Base-by-base conservation (phyloP, 2,888 invertebrate species). In the Tholera decimalis region DNA sequence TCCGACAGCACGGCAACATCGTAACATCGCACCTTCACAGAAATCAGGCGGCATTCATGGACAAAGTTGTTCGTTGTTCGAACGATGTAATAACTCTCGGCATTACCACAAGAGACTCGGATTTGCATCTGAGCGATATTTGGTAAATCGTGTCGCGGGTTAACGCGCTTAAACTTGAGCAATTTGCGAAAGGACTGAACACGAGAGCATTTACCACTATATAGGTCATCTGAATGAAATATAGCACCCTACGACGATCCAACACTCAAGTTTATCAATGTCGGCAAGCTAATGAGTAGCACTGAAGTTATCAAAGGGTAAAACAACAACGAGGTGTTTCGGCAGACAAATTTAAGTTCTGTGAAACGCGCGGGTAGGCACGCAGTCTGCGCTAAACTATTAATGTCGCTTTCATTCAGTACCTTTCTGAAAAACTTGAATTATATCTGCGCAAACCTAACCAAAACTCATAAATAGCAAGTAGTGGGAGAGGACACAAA, bases 71-170 rank as follows among this genome's bases (percentile, higher is more conserved):
- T 53, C 77, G 70, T 77, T 82, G 70, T 78, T 64, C 73, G 71
- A 78, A 80, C 75, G 78, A 70, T 76, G 84, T 82, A 83, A 83
- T 86, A 84, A 86, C 67, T 80, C 69, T 60, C 51, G 28, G 69
- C 43, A 77, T 77, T 81, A 82, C 82, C 84, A 69, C 83, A 66
- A 75, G 83, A 84, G 82, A 77, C 70, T 82, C 53, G 77, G 77
- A 88, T 89, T 89, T 88, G 85, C 86, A 86, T 88, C 83, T 72
- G 73, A 73, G 73, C 75, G 80, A 81, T 85, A 86, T 89, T 87
- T 85, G 80, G 79, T 85, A 83, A 87, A 87, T 85, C 82, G 84
- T 74, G 79, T 80, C 82, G 77, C 74, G 77, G 83, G 80, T 82
- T 83, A 83, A 79, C 82, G 79, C 73, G 82, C 75, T 77, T 77